These are phyloP conservation scores for Strigops habroptila DNA, from an alignment of 2,113 vertebrate genomes.

Conservation along the genomic window DNA sequence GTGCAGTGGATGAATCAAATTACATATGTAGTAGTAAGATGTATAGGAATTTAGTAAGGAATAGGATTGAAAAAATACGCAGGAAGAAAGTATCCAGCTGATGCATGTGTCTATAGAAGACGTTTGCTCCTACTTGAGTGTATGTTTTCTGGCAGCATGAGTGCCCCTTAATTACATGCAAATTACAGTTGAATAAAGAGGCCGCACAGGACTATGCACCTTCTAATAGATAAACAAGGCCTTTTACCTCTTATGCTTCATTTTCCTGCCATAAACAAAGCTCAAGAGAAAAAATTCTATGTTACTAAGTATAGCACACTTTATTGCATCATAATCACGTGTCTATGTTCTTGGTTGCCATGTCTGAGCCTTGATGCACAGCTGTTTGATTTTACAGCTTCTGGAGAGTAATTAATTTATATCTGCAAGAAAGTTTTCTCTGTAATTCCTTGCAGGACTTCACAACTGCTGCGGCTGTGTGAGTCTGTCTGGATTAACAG, in stretches of 20 bases:
- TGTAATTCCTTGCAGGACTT: neutral
- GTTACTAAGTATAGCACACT: neutral
- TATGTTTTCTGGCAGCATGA: neutral
- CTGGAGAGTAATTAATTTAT: neutral
- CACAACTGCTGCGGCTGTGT: neutral
- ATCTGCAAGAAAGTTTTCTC: neutral
- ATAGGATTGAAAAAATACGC: neutral
- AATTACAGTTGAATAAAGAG: neutral
- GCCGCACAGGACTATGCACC: neutral
- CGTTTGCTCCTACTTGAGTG: neutral
- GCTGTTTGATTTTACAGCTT: neutral
- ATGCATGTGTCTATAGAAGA: neutral
- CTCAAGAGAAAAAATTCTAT: neutral
- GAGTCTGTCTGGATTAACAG: neutral
- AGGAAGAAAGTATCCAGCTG: neutral
- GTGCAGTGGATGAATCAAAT: neutral
- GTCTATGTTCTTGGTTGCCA: neutral
- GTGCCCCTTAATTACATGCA: neutral
- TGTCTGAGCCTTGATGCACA: neutral
- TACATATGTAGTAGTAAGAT: neutral
- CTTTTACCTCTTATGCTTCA: neutral
- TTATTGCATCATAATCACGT: neutral
- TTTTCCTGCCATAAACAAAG: neutral
- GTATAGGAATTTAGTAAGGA: neutral
- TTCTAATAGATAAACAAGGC: neutral